phyloP scores from a whole-genome alignment of 2,113 vertebrate species.

The Lepisosteus oculatus region DNA sequence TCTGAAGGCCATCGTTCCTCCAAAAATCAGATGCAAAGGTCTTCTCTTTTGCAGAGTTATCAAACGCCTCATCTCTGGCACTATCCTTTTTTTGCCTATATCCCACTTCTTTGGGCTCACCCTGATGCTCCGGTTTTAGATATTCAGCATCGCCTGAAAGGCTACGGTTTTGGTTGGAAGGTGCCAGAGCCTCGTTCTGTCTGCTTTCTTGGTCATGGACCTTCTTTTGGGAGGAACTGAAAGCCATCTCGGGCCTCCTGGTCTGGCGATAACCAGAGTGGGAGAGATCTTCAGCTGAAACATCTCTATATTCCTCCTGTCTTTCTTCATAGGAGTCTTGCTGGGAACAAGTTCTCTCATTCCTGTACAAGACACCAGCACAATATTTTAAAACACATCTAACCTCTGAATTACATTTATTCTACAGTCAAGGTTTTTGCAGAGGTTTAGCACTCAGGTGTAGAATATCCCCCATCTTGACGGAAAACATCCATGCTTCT shows the following conservation, averaged over 20 bases:
- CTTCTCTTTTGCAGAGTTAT: conserved; percentile 64
- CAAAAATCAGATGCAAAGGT: conserved; percentile 64
- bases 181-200: conserved; percentile 60
- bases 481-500: too few species aligned
- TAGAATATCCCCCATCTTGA: too few species aligned
- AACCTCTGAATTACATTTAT: neutral
- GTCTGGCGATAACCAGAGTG: conserved; percentile 63
- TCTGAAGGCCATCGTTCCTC: conserved; percentile 72
- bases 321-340: conserved; percentile 82
- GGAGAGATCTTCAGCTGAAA: conserved; percentile 47
- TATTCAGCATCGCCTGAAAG: conserved; percentile 68
- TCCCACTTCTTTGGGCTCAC: conserved; percentile 66
- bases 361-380: conserved; percentile 55
- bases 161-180: conserved; percentile 57
- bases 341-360: conserved; percentile 70
- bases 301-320: conserved; percentile 64
- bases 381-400: neutral
- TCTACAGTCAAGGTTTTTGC: too few species aligned
- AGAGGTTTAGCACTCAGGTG: too few species aligned
- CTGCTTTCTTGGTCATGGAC: conserved; percentile 62
- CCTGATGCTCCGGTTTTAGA: conserved; percentile 68
- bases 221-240: conserved; percentile 63
- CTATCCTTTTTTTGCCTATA: conserved; percentile 64
- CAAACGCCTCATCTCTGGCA: conserved; percentile 47
- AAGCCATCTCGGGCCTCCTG: conserved; percentile 64